Conservation (phyloP, 92 coral and sea anemone genomes). For the Ricordea florida region DNA sequence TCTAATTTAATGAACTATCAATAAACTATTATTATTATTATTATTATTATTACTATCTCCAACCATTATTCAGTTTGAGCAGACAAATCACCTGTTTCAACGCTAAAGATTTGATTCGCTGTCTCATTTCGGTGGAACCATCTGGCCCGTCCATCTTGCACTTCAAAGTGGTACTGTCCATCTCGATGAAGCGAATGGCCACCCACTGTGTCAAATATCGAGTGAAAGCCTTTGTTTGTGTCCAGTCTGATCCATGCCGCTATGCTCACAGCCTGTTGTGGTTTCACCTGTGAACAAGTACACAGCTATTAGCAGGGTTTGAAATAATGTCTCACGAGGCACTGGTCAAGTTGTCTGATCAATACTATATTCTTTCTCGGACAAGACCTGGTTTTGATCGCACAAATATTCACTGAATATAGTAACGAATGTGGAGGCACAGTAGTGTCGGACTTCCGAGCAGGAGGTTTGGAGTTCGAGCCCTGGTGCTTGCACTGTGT, state of each 20-base stretch:
- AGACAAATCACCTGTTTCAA: slow-evolving; percentile 80
- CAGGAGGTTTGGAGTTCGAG: too few species aligned
- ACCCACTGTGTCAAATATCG: slow-evolving; percentile 82
- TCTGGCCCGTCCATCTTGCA: slow-evolving; percentile 70
- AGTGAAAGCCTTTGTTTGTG: slow-evolving; percentile 70
- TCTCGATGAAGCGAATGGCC: slow-evolving; percentile 61
- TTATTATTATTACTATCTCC: too few species aligned
- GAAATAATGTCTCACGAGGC: not conserved
- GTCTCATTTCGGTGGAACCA: slow-evolving; percentile 91
- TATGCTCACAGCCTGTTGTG: slow-evolving; percentile 79
- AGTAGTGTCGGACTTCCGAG: too few species aligned
- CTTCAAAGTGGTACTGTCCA: slow-evolving; percentile 86
- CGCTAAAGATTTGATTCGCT: slow-evolving; percentile 60
- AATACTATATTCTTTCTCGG: not conserved
- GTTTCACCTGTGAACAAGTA: slow-evolving; percentile 55
- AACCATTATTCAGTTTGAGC: too few species aligned
- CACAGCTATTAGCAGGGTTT: not conserved
- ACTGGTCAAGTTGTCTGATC: not conserved
- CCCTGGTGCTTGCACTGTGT: too few species aligned
- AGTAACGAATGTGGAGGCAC: too few species aligned
- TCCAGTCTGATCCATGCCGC: slow-evolving; percentile 91
- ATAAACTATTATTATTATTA: too few species aligned
- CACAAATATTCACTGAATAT: not conserved
- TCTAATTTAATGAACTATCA: too few species aligned
- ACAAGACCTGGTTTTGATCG: not conserved